Percentiles rank a stretch among this genome's conserved stretches.
Conservation (phyloP, 2,113 vertebrate species). For the Ceyx melanurus region DNA sequence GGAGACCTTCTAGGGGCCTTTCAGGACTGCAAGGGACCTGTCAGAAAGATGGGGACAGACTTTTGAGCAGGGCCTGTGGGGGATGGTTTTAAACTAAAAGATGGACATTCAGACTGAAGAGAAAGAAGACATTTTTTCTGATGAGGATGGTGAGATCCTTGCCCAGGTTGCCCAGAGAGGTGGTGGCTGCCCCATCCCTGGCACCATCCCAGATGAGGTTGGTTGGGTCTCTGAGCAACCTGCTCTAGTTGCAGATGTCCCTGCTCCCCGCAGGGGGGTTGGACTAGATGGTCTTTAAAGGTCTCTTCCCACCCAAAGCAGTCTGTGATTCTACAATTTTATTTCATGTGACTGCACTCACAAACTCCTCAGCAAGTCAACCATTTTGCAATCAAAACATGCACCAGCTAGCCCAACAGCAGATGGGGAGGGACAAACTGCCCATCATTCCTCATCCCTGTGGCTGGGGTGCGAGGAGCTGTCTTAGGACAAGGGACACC, state of each 20-base stretch:
- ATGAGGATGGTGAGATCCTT: no score
- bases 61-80: no score
- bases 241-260: not conserved
- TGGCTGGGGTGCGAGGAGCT: accelerated
- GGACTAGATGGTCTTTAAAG: not conserved
- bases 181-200: no score
- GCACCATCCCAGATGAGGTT: no score
- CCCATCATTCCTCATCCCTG: accelerated
- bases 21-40: no score
- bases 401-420: not conserved
- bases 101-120: no score
- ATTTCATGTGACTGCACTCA: not conserved
- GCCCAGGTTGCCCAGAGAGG: no score
- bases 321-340: not conserved
- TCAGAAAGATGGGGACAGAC: no score
- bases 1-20: no score
- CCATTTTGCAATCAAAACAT: not conserved
- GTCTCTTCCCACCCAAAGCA: not conserved
- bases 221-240: not conserved
- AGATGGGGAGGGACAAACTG: not conserved
- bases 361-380: not conserved
- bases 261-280: not conserved
- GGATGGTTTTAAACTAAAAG: no score
- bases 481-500: accelerated
- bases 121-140: no score